These are phyloP conservation scores for Rhineura floridana DNA, from an alignment of 2,113 vertebrate genomes.

Conservation along the genomic window DNA sequence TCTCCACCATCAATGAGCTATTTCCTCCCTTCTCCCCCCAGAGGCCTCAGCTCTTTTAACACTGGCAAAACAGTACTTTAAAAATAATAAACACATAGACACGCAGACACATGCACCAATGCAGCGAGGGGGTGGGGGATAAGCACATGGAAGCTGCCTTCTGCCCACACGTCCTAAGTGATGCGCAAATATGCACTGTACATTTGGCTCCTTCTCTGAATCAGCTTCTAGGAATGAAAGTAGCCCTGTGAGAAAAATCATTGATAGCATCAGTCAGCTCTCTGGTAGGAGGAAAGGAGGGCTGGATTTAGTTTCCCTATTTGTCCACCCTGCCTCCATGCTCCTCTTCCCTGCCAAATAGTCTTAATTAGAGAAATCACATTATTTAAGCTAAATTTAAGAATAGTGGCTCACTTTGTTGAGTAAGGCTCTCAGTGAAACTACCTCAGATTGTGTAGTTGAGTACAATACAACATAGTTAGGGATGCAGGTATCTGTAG, in stretches of 20 bases:
- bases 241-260: neutral
- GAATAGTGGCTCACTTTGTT: neutral
- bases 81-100: conserved; percentile 8
- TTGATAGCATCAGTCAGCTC: neutral
- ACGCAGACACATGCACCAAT: conserved; percentile 15
- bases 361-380: neutral
- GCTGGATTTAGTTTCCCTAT: neutral
- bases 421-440: neutral
- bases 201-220: neutral
- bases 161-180: neutral
- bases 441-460: neutral
- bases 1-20: conserved; percentile 29
- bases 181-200: neutral
- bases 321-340: neutral
- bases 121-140: neutral
- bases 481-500: too few species aligned
- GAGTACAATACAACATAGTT: neutral
- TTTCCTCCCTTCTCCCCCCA: conserved; percentile 12
- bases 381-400: neutral
- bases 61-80: neutral
- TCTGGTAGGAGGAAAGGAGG: neutral
- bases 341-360: neutral
- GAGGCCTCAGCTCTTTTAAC: neutral
- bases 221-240: neutral
- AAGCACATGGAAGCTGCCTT: neutral